Conservation (phyloP, 1,140 invertebrate species). For the Brachionus sp. region DNA sequence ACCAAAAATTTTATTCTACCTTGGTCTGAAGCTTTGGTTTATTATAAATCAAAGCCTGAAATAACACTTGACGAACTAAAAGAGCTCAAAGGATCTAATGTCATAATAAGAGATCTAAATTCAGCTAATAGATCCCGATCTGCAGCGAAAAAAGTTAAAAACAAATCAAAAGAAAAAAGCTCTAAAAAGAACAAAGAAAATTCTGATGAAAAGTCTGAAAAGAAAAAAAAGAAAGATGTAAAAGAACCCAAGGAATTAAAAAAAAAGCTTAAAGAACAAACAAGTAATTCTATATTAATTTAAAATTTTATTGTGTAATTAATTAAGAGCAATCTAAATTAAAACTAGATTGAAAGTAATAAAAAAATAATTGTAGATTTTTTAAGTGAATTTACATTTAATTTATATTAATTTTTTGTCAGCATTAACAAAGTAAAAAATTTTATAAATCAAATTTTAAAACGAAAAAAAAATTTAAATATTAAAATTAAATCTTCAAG, state of each 20-base stretch:
- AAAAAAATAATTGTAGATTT: no score
- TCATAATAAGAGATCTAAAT: background rate
- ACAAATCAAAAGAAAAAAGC: background rate
- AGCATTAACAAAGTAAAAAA: no score
- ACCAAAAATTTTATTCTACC: slow-evolving; percentile 25
- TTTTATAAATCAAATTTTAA: no score
- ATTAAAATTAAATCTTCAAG: no score
- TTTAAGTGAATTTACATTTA: no score
- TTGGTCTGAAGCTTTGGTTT: slow-evolving; percentile 8
- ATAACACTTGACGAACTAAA: background rate
- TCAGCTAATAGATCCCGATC: background rate
- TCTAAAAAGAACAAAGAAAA: background rate
- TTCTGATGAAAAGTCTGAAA: background rate
- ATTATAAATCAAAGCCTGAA: slow-evolving; percentile 31
- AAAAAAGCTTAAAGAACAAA: background rate
- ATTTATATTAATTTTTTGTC: background rate
- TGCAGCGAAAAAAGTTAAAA: background rate
- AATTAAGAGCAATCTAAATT: no score
- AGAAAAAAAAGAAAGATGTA: background rate
- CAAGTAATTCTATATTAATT: background rate
- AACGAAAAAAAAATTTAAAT: no score
- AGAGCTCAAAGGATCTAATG: background rate
- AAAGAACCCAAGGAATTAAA: background rate
- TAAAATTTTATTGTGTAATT: background rate
- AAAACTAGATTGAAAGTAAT: no score